phyloP scores from a whole-genome alignment of 2,797 vertebrate species.

The Nothura maculosa region DNA sequence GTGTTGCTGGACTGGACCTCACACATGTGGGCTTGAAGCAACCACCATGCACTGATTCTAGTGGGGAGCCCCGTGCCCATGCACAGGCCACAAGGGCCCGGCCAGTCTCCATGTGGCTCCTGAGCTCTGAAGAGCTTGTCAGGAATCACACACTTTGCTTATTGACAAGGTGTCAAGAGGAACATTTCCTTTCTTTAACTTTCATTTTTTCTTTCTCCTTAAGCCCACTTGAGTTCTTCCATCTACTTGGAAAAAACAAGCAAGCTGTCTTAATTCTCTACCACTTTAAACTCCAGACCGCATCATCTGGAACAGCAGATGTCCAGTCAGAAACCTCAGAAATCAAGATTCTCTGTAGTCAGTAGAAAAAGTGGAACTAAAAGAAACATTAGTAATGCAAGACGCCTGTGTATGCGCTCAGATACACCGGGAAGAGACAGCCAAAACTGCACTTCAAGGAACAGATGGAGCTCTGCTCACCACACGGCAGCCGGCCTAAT shows the following conservation, averaged over 20 bases:
- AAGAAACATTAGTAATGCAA: neutral
- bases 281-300: neutral
- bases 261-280: neutral
- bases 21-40: neutral
- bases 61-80: neutral
- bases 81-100: neutral
- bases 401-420: neutral
- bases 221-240: neutral
- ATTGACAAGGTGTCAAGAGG: conserved; percentile 19
- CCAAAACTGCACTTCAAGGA: neutral
- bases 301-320: neutral
- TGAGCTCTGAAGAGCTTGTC: conserved; percentile 34
- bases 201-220: neutral
- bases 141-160: conserved; percentile 53
- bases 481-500: neutral
- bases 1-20: neutral
- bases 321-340: neutral
- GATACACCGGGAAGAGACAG: neutral
- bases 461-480: neutral
- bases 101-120: conserved; percentile 14
- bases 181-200: neutral
- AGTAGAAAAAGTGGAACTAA: neutral
- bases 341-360: neutral
- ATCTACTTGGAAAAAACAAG: conserved; percentile 17
- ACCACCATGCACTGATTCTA: neutral